Evolutionary conservation across 2,113 vertebrate genomes (phyloP).

Genomic region (Copsychus sechellarum): DNA sequence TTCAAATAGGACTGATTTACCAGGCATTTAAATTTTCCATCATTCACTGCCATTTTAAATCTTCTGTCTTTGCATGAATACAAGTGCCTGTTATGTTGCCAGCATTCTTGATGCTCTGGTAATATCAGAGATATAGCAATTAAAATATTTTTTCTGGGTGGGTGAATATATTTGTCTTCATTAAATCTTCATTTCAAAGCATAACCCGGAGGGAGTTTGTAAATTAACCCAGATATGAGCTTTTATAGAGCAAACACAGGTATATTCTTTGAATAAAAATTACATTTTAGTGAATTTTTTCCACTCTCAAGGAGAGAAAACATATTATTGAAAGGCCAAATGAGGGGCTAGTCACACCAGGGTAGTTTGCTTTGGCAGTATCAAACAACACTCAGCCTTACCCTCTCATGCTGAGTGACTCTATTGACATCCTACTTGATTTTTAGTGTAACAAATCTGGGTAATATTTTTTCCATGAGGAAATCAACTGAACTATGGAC

Average conservation of each 20-base stretch:
- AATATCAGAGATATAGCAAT: background rate
- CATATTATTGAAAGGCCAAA: background rate
- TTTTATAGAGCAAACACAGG: background rate
- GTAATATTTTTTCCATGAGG: background rate
- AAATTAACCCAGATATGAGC: conserved; percentile 38
- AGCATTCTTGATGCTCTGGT: background rate
- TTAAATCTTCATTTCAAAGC: conserved; percentile 48
- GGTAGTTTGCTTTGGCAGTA: background rate
- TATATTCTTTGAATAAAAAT: conserved; percentile 28
- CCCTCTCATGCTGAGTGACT: background rate
- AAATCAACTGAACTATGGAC: background rate
- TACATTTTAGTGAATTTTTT: background rate
- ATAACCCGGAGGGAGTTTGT: background rate
- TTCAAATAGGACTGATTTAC: background rate
- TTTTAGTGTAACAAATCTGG: background rate
- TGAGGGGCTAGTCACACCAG: background rate
- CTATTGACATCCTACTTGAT: background rate
- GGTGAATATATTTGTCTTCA: conserved; percentile 37
- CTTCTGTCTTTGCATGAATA: background rate
- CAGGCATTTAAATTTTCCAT: background rate
- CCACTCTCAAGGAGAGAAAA: background rate
- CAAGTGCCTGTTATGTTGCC: background rate
- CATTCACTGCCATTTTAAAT: background rate
- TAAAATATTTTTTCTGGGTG: conserved; percentile 15
- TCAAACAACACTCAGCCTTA: background rate